Base-by-base conservation (phyloP, 2,113 vertebrate genomes). In the Illadopsis cleaveri region DNA sequence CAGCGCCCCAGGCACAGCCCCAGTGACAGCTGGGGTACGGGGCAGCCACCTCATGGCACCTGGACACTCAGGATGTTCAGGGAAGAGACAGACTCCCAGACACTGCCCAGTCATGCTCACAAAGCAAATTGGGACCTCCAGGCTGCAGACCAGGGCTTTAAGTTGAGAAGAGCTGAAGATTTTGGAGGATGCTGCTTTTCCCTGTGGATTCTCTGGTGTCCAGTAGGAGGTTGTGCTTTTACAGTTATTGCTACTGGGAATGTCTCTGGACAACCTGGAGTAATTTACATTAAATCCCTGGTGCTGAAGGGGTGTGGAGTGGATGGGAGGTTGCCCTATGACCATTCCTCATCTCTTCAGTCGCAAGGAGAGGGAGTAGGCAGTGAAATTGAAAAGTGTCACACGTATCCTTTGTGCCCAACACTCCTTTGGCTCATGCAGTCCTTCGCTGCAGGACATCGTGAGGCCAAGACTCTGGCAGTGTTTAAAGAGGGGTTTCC, bases 21-120 rank as follows among this genome's bases (percentile, higher is more conserved):
- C 12, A 16, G 58, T 13, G 47, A 38, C 54, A 60, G 30, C 16
- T 0, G 0, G 16, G 1, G 13, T 10, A 16, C 0, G 0, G 66
- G n/a, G 4, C 37, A 58, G 28, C 15, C 12, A 5, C 45, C 25
- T 31, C 65, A 23, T 0, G 4, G 28, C 60, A 61, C 18, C 0
- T 1, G 31, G 21, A 42, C 5, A 7, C 44, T 14, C 0, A 0
- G 12, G 16, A 38, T 38, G 19, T 23, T 48, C 5, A 11, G 50
- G 71, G 31, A 30, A 4, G 10, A n/a, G 33, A 35, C 14, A 44
- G 21, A 24, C 9, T 42, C 47, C 15, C 13, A 2, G 33, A n/a
- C 4, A 31, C 61, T 37, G 30, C 62, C 57, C 35, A 40, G 62
- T 13, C 60, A 40, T 22, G 42, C 2, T 53, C 42, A 9, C 0